Percentiles rank a stretch among this genome's conserved stretches.
Conservation (phyloP, 2,113 vertebrate genomes). For the Pampusana beccarii region DNA sequence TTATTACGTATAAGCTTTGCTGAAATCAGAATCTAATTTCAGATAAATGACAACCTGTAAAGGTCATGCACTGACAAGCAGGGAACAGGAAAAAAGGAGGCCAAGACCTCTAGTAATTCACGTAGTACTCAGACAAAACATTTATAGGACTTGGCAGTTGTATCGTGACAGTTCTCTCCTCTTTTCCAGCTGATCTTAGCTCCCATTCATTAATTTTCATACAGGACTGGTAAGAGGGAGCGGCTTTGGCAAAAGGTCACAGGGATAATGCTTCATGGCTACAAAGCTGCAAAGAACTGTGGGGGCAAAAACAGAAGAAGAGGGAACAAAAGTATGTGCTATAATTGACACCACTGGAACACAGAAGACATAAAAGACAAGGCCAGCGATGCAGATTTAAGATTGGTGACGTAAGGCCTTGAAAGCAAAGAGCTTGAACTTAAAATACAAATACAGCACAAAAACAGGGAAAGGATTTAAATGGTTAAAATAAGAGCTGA, state of each 20-base stretch:
- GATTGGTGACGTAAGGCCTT: background rate
- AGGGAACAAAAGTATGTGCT: background rate
- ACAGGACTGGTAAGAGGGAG: background rate
- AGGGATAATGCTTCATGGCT: background rate
- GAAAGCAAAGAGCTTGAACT: background rate
- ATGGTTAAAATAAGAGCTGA: background rate
- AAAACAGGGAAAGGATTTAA: background rate
- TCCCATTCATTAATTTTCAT: background rate
- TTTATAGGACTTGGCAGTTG: background rate
- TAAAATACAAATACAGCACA: background rate
- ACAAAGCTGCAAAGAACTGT: background rate
- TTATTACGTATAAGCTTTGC: background rate
- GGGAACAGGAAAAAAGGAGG: background rate
- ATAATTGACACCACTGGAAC: background rate
- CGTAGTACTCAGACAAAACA: background rate
- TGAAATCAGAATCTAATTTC: constrained; percentile 25
- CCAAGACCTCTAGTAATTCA: background rate
- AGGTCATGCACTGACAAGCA: background rate
- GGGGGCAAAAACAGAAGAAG: background rate
- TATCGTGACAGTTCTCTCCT: background rate
- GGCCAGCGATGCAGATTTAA: background rate
- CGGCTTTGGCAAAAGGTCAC: background rate
- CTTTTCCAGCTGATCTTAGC: background rate
- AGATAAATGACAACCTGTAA: background rate
- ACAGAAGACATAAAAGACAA: background rate